Conservation (phyloP, 2,113 vertebrate genomes). For the Chloropsis hardwickii region DNA sequence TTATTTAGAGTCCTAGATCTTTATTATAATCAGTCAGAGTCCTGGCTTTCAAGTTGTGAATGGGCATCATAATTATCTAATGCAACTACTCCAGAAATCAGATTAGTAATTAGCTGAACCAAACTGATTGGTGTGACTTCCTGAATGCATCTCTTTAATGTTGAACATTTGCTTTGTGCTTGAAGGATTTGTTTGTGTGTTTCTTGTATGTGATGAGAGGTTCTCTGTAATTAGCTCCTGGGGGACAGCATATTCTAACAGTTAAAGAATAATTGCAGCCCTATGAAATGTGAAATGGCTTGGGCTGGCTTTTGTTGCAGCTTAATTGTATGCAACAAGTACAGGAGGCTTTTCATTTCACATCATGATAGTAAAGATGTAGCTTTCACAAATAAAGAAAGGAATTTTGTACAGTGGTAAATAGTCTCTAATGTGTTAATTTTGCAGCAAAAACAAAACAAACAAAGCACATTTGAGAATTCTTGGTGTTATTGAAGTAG, state of each 20-base stretch:
- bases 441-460: conserved; percentile 68
- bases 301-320: conserved; percentile 85
- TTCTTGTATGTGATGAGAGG: conserved; percentile 93
- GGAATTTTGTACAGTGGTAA: conserved; percentile 87
- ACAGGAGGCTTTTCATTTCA: conserved; percentile 87
- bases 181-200: conserved; percentile 99
- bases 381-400: conserved; percentile 86
- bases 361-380: conserved; percentile 85
- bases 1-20: conserved; percentile 75
- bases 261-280: conserved; percentile 97
- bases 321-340: conserved; percentile 99
- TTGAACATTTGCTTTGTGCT: conserved; percentile 98
- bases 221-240: conserved; percentile 99
- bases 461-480: conserved; percentile 67
- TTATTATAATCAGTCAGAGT: conserved; percentile 78
- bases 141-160: conserved; percentile 90
- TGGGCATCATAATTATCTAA: conserved; percentile 93
- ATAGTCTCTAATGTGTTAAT: conserved; percentile 89
- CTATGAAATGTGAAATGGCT: conserved; percentile 96
- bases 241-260: conserved; percentile 93
- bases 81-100: conserved; percentile 87
- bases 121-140: conserved; percentile 93
- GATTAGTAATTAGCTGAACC: conserved; percentile 96
- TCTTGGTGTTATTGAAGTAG: conserved; percentile 58
- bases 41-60: conserved; percentile 82